Evolutionary conservation across 1,140 invertebrate species (phyloP), one percentile per base, ranked within the genome.

Genomic region (Lepidurus apus): DNA sequence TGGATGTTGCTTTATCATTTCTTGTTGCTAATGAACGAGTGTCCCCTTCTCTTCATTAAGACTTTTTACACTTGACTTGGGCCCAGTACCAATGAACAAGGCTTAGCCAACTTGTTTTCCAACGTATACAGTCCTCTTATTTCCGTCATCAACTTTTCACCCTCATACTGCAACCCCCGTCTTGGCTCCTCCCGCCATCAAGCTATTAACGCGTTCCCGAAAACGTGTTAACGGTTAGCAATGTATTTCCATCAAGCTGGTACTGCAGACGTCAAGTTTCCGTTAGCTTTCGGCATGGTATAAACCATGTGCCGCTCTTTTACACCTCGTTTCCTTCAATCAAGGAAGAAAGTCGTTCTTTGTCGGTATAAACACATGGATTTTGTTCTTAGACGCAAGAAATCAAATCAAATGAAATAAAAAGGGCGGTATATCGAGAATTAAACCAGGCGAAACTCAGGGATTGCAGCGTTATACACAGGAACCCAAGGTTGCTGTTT

Each of bases 1-100:
- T 13, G 53, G n/a, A 65, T 65, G 53, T 65, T 65, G 53, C 53
- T 65, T 65, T 65, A 65, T 65, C 53, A 65, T 65, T 65, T 65
- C 53, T 65, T 65, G 53, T 65, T 65, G 53, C 53, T 65, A 65
- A 65, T 65, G 53, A 65, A 65, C 53, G 53, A 65, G 8, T 7
- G 53, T 7, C n/a, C 53, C 13, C 13, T 21, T 21, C 53, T 65
- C 53, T 65, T 65, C 53, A 65, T 65, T 17, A 65, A 65, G 53
- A 65, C 53, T 65, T 9, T 65, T 9, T 65, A 21, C 17, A 13
- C 21, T 21, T 65, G 6, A 13, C 17, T 21, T 65, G 53, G 17
- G 17, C 17, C 53, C 53, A 65, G 53, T 65, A 65, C 53, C 53
- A 65, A 7, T 17, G 9, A 65, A 65, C 53, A 17, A n/a, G 21